Percentiles rank a stretch among this genome's conserved stretches.
phyloP scores from a whole-genome alignment of 2,888 invertebrate species.

The Amphipyra tragopoginis region DNA sequence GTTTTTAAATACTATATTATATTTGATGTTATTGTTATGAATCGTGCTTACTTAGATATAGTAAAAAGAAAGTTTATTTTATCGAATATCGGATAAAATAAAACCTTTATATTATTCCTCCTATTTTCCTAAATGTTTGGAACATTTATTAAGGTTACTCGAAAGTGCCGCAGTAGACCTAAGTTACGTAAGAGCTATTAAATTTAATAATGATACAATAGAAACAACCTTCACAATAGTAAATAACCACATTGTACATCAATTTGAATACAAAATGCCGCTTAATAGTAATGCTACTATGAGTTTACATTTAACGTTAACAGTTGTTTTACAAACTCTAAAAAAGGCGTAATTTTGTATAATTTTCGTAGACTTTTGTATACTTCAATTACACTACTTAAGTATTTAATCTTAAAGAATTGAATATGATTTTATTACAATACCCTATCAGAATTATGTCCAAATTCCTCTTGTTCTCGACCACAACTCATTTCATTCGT shows the following conservation, averaged over 20 bases:
- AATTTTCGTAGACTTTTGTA: too few relatives aligned
- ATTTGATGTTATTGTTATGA: too few relatives aligned
- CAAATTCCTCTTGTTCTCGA: conserved; percentile 2
- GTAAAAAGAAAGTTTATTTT: too few relatives aligned
- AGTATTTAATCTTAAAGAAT: too few relatives aligned
- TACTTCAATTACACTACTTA: too few relatives aligned
- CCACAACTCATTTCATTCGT: neutral
- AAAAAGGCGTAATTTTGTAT: neutral
- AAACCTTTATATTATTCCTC: conserved; percentile 7
- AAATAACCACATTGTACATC: conserved; percentile 53
- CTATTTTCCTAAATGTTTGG: conserved; percentile 10
- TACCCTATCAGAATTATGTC: neutral
- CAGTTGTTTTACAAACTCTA: conserved; percentile 6
- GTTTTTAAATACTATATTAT: too few relatives aligned
- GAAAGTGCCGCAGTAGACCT: conserved; percentile 42
- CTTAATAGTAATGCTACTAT: conserved; percentile 34
- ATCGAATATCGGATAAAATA: conserved; percentile 2
- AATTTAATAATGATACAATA: conserved; percentile 48
- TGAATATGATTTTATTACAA: too few relatives aligned
- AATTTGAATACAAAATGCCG: conserved; percentile 58
- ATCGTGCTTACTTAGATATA: too few relatives aligned
- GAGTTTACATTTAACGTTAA: conserved; percentile 6
- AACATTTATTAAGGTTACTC: conserved; percentile 31
- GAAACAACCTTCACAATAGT: conserved; percentile 52
- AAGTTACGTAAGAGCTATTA: conserved; percentile 47